Evolutionary conservation across 2,797 vertebrate species (phyloP).

Genomic region (Muraenolepis orangiensis): DNA sequence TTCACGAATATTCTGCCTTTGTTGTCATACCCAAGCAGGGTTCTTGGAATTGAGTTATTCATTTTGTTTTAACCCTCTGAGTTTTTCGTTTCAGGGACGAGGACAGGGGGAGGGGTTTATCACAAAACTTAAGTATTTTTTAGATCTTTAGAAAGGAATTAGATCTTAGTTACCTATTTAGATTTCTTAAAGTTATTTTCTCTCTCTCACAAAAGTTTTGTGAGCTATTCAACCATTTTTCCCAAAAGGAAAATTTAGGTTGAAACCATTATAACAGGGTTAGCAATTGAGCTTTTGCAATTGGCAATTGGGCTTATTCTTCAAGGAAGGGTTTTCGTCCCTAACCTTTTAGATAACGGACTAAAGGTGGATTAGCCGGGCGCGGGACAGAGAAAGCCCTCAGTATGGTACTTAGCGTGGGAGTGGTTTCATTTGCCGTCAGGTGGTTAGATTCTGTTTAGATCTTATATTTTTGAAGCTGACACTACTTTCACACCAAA

Average conservation of each 20-base stretch:
- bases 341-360: neutral
- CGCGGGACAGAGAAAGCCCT: conserved; percentile 53
- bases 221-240: neutral
- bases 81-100: conserved; percentile 48
- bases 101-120: conserved; percentile 5
- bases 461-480: conserved; percentile 34
- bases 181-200: conserved; percentile 26
- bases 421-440: conserved; percentile 73
- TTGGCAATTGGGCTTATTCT: conserved; percentile 62
- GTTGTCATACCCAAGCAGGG: conserved; percentile 24
- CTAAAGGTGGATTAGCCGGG: neutral
- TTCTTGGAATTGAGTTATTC: conserved; percentile 43
- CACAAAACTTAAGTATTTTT: conserved; percentile 11
- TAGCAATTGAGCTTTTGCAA: conserved; percentile 76
- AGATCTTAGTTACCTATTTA: conserved; percentile 59
- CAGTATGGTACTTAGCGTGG: conserved; percentile 72
- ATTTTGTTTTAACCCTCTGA: conserved; percentile 77
- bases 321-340: neutral
- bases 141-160: conserved; percentile 50
- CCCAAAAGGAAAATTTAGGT: conserved; percentile 22
- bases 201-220: neutral
- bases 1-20: conserved; percentile 25
- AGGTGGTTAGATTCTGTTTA: conserved; percentile 77
- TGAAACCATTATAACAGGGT: conserved; percentile 70
- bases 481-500: conserved; percentile 47